phyloP scores from a whole-genome alignment of 1,140 invertebrate species.

The Formica selysi region DNA sequence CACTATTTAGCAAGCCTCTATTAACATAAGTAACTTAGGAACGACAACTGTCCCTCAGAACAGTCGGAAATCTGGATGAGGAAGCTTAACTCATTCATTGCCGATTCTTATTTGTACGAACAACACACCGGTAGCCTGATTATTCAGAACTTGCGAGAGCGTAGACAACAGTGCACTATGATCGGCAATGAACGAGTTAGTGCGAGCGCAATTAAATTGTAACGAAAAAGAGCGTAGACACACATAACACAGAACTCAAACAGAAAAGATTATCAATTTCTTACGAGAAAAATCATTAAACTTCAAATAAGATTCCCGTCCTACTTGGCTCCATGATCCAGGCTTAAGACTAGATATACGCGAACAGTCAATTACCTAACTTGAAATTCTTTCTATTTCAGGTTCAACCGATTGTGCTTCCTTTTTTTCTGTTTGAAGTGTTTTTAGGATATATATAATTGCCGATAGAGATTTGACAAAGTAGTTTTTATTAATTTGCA shows the following conservation, averaged over 20 bases:
- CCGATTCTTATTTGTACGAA: slow-evolving; percentile 56
- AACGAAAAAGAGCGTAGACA: slow-evolving; percentile 49
- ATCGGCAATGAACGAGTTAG: slow-evolving; percentile 49
- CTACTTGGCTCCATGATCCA: slow-evolving; percentile 55
- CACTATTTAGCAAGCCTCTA: slow-evolving; percentile 28
- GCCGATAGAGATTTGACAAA: slow-evolving; percentile 1
- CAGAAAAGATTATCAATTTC: slow-evolving; percentile 70
- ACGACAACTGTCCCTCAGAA: slow-evolving; percentile 40
- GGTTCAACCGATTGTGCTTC: slow-evolving; percentile 35
- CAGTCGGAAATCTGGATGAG: slow-evolving; percentile 26
- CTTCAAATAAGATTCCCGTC: slow-evolving; percentile 22
- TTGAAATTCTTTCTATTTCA: slow-evolving; percentile 36
- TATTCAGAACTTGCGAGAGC: slow-evolving; percentile 30
- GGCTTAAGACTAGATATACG: slow-evolving; percentile 50
- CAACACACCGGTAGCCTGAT: background rate
- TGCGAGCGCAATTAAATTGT: slow-evolving; percentile 27
- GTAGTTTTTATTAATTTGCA: background rate
- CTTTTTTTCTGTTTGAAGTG: background rate
- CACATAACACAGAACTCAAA: slow-evolving; percentile 68
- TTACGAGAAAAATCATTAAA: slow-evolving; percentile 9
- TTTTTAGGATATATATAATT: slow-evolving; percentile 7
- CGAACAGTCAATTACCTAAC: slow-evolving; percentile 58
- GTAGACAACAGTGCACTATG: slow-evolving; percentile 47
- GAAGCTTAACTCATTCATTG: slow-evolving; percentile 53
- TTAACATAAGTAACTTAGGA: slow-evolving; percentile 42